A percentile compares a stretch with the other conserved stretches of the same genome.
These are phyloP conservation scores for Apocrypta bakeri DNA, from an alignment of 1,140 invertebrate species.

Conservation along the genomic window DNA sequence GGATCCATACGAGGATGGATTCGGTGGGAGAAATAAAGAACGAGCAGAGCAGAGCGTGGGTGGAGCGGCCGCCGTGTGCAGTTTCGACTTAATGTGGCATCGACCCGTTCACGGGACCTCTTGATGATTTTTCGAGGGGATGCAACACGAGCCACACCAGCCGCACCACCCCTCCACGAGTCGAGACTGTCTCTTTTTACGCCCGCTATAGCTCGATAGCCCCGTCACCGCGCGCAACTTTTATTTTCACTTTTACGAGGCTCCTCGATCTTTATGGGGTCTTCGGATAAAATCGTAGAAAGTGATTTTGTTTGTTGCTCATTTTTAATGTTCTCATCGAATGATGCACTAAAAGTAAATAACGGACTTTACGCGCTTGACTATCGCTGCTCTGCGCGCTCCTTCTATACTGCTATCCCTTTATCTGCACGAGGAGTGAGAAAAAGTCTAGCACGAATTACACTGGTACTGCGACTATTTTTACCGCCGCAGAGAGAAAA, in stretches of 20 bases:
- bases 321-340: not conserved
- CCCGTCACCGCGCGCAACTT: not conserved
- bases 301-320: not conserved
- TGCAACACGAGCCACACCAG: not conserved
- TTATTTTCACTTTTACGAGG: conserved; percentile 34
- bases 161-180: too few species aligned
- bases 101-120: not conserved
- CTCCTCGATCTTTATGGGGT: conserved; percentile 15
- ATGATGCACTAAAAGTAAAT: not conserved
- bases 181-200: conserved; percentile 6
- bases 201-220: not conserved
- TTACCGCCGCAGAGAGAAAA: not conserved
- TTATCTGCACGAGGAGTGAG: too few species aligned
- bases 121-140: conserved; percentile 37
- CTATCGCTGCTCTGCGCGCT: too few species aligned
- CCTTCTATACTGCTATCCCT: too few species aligned
- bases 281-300: conserved; percentile 4
- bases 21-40: conserved; percentile 32
- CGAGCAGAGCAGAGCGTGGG: not conserved
- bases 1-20: too few species aligned
- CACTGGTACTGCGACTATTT: not conserved
- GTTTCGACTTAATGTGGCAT: conserved; percentile 18
- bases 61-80: not conserved
- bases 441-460: too few species aligned
- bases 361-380: not conserved